A percentile compares a stretch with the other conserved stretches of the same genome.
These are phyloP conservation scores for Drosophila paranaensis DNA, from an alignment of 2,888 invertebrate genomes.

Conservation along the genomic window DNA sequence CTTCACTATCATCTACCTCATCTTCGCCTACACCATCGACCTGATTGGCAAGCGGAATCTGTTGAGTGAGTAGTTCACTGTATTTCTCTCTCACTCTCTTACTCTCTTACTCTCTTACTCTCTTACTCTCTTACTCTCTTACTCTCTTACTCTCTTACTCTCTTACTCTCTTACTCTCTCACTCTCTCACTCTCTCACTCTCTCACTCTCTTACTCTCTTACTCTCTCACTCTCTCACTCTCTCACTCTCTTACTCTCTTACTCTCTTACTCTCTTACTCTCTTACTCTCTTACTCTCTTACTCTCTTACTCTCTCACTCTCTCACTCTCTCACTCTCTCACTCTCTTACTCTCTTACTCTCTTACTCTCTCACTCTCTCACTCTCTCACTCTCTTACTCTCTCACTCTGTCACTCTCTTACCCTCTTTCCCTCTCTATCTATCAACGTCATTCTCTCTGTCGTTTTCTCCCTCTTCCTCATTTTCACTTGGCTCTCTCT, in stretches of 20 bases:
- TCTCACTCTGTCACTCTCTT: neutral
- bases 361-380: too few relatives aligned
- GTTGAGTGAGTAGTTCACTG: constrained; percentile 82
- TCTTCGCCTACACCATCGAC: constrained; percentile 88
- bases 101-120: neutral
- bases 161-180: neutral
- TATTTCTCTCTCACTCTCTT: neutral
- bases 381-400: neutral
- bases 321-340: neutral
- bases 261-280: too few relatives aligned
- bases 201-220: neutral
- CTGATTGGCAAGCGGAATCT: constrained; percentile 87
- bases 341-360: neutral
- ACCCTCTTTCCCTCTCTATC: neutral
- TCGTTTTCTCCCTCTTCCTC: neutral
- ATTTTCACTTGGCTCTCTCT: too few relatives aligned
- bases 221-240: too few relatives aligned
- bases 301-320: neutral
- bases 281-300: neutral
- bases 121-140: neutral
- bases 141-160: neutral
- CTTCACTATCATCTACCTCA: constrained; percentile 88
- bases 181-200: neutral
- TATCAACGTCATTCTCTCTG: neutral
- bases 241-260: neutral